phyloP scores from a whole-genome alignment of 2,797 vertebrate genomes.

The Lemur catta region DNA sequence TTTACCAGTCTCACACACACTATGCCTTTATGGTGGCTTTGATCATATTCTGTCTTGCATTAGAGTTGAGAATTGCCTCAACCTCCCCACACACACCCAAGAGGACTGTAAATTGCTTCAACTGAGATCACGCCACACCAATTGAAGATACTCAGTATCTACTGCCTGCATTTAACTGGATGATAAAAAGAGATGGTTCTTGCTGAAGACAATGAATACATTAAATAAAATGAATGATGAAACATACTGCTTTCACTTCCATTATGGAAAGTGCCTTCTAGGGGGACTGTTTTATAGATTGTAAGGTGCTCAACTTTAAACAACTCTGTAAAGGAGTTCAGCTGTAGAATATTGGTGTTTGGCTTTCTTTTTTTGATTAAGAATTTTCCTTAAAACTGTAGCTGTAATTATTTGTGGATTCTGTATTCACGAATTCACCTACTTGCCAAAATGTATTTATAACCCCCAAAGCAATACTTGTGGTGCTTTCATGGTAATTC shows the following conservation, averaged over 20 bases:
- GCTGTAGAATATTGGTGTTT: not conserved
- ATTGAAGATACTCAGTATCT: not conserved
- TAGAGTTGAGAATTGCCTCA: not conserved
- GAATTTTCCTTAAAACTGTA: conserved; percentile 4
- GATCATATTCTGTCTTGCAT: not conserved
- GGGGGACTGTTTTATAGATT: not conserved
- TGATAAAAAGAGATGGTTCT: not conserved
- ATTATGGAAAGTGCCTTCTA: not conserved
- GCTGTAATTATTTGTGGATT: not conserved
- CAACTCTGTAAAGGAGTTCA: not conserved
- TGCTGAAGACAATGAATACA: not conserved
- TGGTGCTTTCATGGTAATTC: not conserved
- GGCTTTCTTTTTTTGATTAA: not conserved
- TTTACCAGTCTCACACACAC: not conserved
- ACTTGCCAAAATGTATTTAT: not conserved
- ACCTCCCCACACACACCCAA: not conserved
- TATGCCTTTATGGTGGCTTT: not conserved
- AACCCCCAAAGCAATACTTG: not conserved
- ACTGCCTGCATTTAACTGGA: not conserved
- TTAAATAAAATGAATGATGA: conserved; percentile 30
- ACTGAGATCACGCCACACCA: not conserved
- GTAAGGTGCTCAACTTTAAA: not conserved
- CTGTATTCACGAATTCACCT: not conserved
- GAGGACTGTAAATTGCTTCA: not conserved
- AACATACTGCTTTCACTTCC: not conserved